Conservation (phyloP, 2,888 invertebrate species). For the Lasioglossum pauxillum region DNA sequence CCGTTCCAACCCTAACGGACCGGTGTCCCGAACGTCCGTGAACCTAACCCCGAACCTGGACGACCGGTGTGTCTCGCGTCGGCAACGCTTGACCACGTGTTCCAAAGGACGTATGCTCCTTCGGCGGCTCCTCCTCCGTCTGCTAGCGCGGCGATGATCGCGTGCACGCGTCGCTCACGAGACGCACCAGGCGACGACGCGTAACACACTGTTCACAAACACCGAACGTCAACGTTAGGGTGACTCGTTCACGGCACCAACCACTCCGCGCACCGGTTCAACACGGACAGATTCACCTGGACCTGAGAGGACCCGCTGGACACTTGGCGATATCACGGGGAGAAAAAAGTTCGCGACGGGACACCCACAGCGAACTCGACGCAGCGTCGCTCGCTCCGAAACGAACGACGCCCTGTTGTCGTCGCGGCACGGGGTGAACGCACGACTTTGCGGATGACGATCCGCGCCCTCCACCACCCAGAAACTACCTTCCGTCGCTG, state of each 20-base stretch:
- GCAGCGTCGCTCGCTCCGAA: slow-evolving; percentile 71
- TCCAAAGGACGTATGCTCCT: slow-evolving; percentile 35
- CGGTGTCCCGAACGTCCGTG: slow-evolving; percentile 43
- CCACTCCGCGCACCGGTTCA: neutral
- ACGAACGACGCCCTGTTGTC: slow-evolving; percentile 82
- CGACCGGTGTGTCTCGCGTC: slow-evolving; percentile 41
- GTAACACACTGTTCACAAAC: slow-evolving; percentile 1
- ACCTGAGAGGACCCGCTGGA: neutral
- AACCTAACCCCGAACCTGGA: slow-evolving; percentile 43
- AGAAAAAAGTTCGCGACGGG: slow-evolving; percentile 54
- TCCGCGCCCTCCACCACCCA: slow-evolving; percentile 79
- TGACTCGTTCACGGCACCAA: neutral
- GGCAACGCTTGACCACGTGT: slow-evolving; percentile 65
- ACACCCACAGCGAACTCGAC: slow-evolving; percentile 58
- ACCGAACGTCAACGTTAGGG: neutral
- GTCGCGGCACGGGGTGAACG: slow-evolving; percentile 83
- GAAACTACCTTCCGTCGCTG: slow-evolving; percentile 77
- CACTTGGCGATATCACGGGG: neutral
- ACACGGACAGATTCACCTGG: neutral
- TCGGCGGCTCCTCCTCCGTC: neutral
- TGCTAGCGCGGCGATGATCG: neutral
- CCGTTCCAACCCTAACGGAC: slow-evolving; percentile 42
- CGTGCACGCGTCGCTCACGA: slow-evolving; percentile 11
- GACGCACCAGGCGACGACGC: neutral
- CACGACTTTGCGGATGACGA: slow-evolving; percentile 82